Evolutionary conservation across 2,797 vertebrate genomes (phyloP).

Genomic region (Petrocephalus sullivani): DNA sequence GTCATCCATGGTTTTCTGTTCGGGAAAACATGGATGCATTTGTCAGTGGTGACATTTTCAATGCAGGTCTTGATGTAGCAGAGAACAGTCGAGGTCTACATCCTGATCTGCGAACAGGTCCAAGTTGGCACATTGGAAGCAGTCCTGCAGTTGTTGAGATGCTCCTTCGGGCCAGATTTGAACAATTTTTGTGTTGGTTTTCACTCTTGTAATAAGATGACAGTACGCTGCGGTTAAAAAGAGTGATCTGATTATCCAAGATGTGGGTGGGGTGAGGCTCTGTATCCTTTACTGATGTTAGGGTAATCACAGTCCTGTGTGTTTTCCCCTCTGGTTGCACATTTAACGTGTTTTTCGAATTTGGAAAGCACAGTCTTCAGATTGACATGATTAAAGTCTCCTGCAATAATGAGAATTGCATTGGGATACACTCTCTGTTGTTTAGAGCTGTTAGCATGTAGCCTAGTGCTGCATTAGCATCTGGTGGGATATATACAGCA

Average conservation of each 20-base stretch:
- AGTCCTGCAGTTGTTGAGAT: neutral
- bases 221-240: neutral
- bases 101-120: neutral
- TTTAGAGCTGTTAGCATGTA: neutral
- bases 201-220: neutral
- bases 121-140: neutral
- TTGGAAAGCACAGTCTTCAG: neutral
- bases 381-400: neutral
- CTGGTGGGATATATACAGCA: neutral
- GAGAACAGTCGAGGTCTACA: neutral
- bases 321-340: neutral
- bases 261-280: neutral
- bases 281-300: neutral
- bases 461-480: neutral
- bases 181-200: neutral
- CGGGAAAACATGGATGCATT: neutral
- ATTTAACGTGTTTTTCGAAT: neutral
- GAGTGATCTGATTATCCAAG: neutral
- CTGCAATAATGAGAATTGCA: neutral
- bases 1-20: neutral
- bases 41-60: neutral
- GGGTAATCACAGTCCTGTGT: neutral
- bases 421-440: neutral
- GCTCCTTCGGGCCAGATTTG: neutral
- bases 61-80: neutral